Percentiles rank a stretch among this genome's conserved stretches.
These are phyloP conservation scores for Lasioglossum lativentre DNA, from an alignment of 2,888 invertebrate species.

Conservation along the genomic window DNA sequence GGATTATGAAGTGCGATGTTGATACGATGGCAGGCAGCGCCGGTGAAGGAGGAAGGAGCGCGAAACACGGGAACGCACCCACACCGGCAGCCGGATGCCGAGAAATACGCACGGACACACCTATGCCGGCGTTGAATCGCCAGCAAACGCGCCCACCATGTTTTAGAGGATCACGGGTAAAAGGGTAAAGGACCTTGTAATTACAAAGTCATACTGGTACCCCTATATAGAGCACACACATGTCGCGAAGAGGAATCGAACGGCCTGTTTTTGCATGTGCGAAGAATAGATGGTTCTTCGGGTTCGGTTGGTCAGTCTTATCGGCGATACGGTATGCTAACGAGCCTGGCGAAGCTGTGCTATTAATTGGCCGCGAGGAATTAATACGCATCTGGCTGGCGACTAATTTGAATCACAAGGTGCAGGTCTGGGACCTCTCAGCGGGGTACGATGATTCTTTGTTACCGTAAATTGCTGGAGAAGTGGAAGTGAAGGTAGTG, in stretches of 20 bases:
- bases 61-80: constrained; percentile 67
- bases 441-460: not conserved
- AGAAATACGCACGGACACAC: constrained; percentile 60
- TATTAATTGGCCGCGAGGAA: not conserved
- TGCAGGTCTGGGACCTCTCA: not conserved
- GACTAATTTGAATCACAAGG: not conserved
- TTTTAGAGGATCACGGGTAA: constrained; percentile 40
- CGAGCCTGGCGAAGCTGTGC: not conserved
- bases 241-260: not conserved
- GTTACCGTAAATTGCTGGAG: not conserved
- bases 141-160: constrained; percentile 38
- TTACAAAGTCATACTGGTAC: constrained; percentile 49
- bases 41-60: constrained; percentile 71
- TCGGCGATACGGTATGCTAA: not conserved
- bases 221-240: constrained; percentile 35
- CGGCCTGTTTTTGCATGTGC: fast-evolving
- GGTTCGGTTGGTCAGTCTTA: not conserved
- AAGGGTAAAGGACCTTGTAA: constrained; percentile 28
- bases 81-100: constrained; percentile 44
- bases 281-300: not conserved
- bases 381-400: not conserved
- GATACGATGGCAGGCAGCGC: constrained; percentile 77
- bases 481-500: not conserved
- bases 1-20: constrained; percentile 82
- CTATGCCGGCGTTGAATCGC: constrained; percentile 6